phyloP scores from a whole-genome alignment of 2,797 vertebrate genomes.

The Rallus crepitans region DNA sequence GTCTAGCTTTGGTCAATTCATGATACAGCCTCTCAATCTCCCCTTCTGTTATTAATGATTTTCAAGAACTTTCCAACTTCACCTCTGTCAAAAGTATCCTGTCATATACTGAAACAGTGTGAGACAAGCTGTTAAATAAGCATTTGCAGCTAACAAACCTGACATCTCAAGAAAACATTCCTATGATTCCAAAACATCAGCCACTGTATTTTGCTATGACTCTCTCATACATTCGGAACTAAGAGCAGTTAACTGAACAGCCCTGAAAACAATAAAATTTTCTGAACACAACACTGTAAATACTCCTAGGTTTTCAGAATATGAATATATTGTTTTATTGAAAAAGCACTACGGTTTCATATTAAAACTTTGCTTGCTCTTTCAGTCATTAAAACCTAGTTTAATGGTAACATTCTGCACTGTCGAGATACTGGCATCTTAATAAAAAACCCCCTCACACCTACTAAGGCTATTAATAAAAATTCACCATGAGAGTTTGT shows the following conservation, averaged over 20 bases:
- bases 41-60: neutral
- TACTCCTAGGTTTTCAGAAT: neutral
- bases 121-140: neutral
- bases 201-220: neutral
- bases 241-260: neutral
- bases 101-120: neutral
- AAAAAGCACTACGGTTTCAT: neutral
- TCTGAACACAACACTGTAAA: neutral
- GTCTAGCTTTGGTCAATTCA: neutral
- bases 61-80: neutral
- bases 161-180: neutral
- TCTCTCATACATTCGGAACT: neutral
- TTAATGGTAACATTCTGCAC: neutral
- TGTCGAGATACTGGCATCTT: neutral
- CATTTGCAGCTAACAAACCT: neutral
- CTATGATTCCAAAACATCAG: neutral
- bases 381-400: neutral
- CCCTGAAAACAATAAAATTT: neutral
- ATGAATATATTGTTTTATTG: neutral
- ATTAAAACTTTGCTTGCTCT: neutral
- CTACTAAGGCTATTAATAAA: neutral
- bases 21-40: neutral
- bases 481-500: neutral
- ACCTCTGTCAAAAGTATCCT: neutral
- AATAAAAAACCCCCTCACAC: neutral